Conservation (phyloP, 2,888 invertebrate species). For the Aphrophora alni region DNA sequence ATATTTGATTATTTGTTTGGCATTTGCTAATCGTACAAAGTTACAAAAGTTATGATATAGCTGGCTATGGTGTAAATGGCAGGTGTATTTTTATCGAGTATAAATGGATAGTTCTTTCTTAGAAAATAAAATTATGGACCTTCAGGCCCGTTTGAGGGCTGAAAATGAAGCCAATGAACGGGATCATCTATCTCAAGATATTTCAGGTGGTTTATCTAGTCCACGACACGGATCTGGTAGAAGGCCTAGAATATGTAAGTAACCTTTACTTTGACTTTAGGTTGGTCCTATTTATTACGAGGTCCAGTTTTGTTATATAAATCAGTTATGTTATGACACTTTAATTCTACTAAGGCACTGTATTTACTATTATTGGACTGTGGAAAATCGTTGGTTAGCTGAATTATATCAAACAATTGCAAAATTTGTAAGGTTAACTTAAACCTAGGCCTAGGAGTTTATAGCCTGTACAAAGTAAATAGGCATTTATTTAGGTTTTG, state of each 20-base stretch:
- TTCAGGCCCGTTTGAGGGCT: slow-evolving; percentile 80
- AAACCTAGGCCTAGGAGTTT: too few species aligned
- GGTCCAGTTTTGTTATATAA: not conserved
- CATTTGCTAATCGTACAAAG: not conserved
- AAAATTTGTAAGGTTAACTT: not conserved
- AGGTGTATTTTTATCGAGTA: slow-evolving; percentile 29
- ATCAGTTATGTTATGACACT: not conserved
- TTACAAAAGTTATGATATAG: slow-evolving; percentile 3
- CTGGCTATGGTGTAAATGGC: slow-evolving; percentile 30
- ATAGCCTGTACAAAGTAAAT: too few species aligned
- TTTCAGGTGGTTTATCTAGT: slow-evolving; percentile 53
- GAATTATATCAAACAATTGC: not conserved
- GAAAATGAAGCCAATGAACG: slow-evolving; percentile 69
- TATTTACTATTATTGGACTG: too few species aligned
- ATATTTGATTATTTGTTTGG: not conserved
- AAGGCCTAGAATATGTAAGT: slow-evolving; percentile 71
- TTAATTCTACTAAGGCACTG: not conserved
- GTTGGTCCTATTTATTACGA: not conserved
- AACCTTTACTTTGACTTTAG: slow-evolving; percentile 49
- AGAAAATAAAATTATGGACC: slow-evolving; percentile 72
- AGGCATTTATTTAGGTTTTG: too few species aligned
- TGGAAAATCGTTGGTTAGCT: not conserved
- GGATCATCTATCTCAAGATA: slow-evolving; percentile 59
- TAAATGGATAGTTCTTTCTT: slow-evolving; percentile 50
- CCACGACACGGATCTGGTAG: slow-evolving; percentile 62